Evolutionary conservation across 2,888 invertebrate species (phyloP), one percentile per base, ranked within the genome.

Genomic region (Teleiodes luculella): DNA sequence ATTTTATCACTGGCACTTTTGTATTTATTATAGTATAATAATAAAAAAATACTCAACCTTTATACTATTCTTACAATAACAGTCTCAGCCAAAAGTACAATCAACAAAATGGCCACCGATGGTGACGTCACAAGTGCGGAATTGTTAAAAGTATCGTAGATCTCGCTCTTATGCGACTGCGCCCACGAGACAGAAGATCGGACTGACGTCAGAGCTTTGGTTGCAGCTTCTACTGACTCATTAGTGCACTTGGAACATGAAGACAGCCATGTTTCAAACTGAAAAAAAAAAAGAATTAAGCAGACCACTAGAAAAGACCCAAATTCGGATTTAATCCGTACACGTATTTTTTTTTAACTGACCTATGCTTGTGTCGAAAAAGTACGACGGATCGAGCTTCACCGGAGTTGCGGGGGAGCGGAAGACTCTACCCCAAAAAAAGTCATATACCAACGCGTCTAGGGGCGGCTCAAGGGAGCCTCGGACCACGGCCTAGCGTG

Each of bases 221-320:
- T 61, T 0, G 75, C 84, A 2, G 70, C 68, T 3, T 60, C 56
- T 37, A 72, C 67, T 0, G 68, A 66, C 8, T 67, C 59, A 0
- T 67, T 71, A 0, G 67, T 70, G 55, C 86, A 86, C 35, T 75
- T 69, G 0, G 57, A 57, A 57, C 86, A 86, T 0, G 70, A 64
- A 0, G 65, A 53, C 30, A 89, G 59, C 78, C 80, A 86, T 0
- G 58, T 20, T 56, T 83, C 82, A 50, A 82, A 85, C 88, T 89
- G 76, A 60, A 67, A 61, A 13, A 33, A 47, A 47, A 35, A 35
- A 3, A 10, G 5, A 46, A 16, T 2, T 28, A 24, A 6, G 3
- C 24, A 24, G 8, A 35, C 4, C 8, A 2, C 3, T 4, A 24
- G 24, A 4, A 24, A 24, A 24, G 6, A 24, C 3, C 6, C 6